These are phyloP conservation scores for Thalassaphorura encarpata DNA, from an alignment of 1,140 invertebrate genomes.

Conservation along the genomic window DNA sequence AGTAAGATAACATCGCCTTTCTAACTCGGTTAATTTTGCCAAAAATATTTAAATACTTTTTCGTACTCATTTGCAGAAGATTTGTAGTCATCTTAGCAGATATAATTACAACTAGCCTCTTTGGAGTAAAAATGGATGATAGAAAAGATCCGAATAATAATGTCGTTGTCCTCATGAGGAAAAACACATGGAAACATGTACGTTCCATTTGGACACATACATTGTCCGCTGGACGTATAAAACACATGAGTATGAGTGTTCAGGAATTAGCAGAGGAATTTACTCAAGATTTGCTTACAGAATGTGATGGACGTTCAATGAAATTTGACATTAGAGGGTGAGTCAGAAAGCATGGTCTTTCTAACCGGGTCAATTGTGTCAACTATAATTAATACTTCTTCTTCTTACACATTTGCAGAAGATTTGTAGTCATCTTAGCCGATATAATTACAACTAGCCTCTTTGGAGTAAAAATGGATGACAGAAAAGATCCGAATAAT, in stretches of 20 bases:
- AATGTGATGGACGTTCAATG: neutral
- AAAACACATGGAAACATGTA: constrained; percentile 32
- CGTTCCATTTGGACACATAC: constrained; percentile 8
- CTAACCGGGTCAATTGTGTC: too few relatives aligned
- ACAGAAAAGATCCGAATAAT: constrained; percentile 20
- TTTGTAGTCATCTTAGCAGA: constrained; percentile 6
- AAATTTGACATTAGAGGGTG: neutral
- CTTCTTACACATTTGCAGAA: neutral
- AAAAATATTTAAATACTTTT: neutral
- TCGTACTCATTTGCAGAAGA: too few relatives aligned
- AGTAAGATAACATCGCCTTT: too few relatives aligned
- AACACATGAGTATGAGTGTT: constrained; percentile 2
- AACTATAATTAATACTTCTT: neutral
- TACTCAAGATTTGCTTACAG: too few relatives aligned
- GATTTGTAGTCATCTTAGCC: neutral
- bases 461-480: constrained; percentile 15
- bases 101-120: constrained; percentile 11
- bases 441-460: constrained; percentile 12
- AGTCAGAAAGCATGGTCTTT: neutral
- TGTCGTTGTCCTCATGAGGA: constrained; percentile 16
- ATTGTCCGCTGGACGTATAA: constrained; percentile 14
- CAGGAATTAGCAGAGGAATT: neutral
- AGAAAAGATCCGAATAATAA: constrained; percentile 19
- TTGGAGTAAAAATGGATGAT: constrained; percentile 15
- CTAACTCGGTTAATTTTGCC: too few relatives aligned